Evolutionary conservation across 2,797 vertebrate genomes (phyloP).

Genomic region (Pteronotus mesoamericanus): DNA sequence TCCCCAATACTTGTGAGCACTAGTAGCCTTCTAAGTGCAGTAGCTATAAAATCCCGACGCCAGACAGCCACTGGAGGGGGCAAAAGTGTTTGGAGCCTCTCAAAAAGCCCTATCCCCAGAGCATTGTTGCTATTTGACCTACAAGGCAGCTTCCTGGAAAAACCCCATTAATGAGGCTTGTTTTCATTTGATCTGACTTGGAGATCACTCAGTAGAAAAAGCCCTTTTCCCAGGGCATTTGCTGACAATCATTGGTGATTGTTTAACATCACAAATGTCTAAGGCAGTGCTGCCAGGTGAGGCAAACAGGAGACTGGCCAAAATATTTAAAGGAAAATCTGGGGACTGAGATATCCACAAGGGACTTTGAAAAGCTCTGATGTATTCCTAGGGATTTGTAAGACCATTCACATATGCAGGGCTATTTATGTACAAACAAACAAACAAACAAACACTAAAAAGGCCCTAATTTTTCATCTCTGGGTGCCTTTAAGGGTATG

Average conservation of each 20-base stretch:
- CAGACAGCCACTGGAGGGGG: not conserved
- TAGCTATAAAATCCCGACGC: not conserved
- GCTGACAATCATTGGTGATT: not conserved
- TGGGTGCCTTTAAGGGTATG: not conserved
- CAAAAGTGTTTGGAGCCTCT: not conserved
- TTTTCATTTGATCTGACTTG: not conserved
- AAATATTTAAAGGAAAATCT: not conserved
- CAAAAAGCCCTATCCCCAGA: not conserved
- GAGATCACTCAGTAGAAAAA: not conserved
- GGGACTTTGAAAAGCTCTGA: not conserved
- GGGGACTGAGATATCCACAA: not conserved
- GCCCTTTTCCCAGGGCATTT: not conserved
- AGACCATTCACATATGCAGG: rapidly evolving
- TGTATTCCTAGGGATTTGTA: not conserved
- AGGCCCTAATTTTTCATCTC: not conserved
- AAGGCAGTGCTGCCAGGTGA: not conserved
- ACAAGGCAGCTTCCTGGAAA: not conserved
- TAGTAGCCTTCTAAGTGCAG: not conserved
- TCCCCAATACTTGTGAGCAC: not conserved
- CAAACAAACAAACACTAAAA: too few relatives aligned
- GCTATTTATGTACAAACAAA: not conserved
- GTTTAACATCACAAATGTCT: not conserved
- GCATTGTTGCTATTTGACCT: not conserved
- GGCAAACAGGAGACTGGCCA: not conserved
- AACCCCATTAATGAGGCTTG: not conserved